Evolutionary conservation across 2,888 invertebrate genomes (phyloP), one percentile per base, ranked within the genome.

Genomic region (Erpobdella octoculata): DNA sequence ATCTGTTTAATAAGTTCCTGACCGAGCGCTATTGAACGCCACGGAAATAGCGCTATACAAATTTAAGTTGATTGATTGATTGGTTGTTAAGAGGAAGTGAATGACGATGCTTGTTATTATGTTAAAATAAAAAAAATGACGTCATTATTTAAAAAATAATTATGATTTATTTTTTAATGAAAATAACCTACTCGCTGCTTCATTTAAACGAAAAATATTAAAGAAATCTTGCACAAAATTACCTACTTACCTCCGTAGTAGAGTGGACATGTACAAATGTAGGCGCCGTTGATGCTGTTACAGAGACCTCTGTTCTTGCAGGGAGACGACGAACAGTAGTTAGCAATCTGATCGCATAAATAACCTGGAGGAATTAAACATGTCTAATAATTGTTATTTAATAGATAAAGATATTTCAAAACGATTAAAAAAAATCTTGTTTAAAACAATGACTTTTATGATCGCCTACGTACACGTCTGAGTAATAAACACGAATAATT

Each of bases 271-370:
- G 75, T 75, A 65, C 78, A 78, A 9, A 73, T 35, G 73, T 75
- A 77, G 6, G 38, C 64, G 8, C 64, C 25, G 21, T 75, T 75
- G 37, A 74, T 33, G 21, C 73, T 58, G 37, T 71, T 75, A 66
- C 78, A 78, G 64, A 72, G 35, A 8, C 78, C 78, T 18, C 73
- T 71, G 71, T 78, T 75, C 62, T 67, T 31, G 66, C 78, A 78
- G n/a, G 78, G 77, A 33, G 75, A 71, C 38, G 75, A 72, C n/a
- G 71, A 38, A 72, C 78, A 78, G 31, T 76, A 64, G 73, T 78
- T 77, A 67, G 71, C 28, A 9, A 48, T 21, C 12, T 70, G 68
- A 46, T 77, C 76, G 72, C 78, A 78, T 6, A 66, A 67, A 18
- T 18, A 48, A 21, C 78, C 78, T 78, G 68, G 53, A 12, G n/a